These are phyloP conservation scores for Grus americana DNA, from an alignment of 2,113 vertebrate genomes.

Conservation along the genomic window DNA sequence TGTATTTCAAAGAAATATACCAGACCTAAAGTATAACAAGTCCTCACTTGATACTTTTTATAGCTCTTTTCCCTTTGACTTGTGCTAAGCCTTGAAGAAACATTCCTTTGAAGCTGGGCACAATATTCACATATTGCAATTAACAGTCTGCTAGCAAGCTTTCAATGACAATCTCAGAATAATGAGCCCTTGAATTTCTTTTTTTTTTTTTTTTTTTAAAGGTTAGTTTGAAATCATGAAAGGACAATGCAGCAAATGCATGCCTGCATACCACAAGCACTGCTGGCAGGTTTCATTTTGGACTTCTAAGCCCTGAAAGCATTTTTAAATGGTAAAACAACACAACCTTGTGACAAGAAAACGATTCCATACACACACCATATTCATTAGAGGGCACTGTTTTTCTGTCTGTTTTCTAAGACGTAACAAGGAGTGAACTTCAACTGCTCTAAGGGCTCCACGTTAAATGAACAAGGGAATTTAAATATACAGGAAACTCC, in stretches of 20 bases:
- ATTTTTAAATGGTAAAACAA: not conserved
- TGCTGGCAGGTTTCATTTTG: not conserved
- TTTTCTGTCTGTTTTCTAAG: slow-evolving; percentile 41
- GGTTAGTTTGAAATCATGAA: not conserved
- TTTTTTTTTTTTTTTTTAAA: not conserved
- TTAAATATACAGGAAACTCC: not conserved
- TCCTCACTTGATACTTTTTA: not conserved
- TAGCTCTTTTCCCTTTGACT: not conserved
- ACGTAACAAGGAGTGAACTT: not conserved
- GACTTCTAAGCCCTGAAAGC: not conserved
- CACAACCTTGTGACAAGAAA: not conserved
- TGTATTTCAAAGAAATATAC: not conserved
- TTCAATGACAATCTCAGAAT: not conserved
- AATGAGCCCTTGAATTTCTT: not conserved
- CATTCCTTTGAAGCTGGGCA: not conserved
- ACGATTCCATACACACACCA: not conserved
- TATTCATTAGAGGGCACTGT: slow-evolving; percentile 67
- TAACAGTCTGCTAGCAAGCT: not conserved
- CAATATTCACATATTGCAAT: not conserved
- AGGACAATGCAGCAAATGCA: not conserved
- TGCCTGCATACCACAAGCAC: not conserved
- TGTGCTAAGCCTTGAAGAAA: not conserved
- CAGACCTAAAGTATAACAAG: not conserved
- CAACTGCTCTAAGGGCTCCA: not conserved
- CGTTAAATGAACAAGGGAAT: not conserved